Evolutionary conservation across 2,113 vertebrate species (phyloP).

Genomic region (Amphiprion percula): DNA sequence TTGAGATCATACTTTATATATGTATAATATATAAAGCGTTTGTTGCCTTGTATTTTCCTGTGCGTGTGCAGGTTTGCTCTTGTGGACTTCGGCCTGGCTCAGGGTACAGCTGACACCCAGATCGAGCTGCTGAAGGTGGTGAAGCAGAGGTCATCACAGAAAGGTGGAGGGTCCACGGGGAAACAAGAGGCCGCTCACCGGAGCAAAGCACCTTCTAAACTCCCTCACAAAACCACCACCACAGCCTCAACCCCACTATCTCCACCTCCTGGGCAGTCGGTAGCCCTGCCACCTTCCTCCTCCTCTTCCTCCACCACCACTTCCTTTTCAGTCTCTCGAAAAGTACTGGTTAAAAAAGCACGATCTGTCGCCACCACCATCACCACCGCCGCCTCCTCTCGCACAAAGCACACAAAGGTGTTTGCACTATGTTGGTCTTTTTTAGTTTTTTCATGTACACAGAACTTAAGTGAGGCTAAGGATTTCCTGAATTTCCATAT

Average conservation of each 20-base stretch:
- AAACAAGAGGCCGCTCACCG: conserved; percentile 76
- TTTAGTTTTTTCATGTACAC: not conserved
- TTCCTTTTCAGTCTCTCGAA: conserved; percentile 79
- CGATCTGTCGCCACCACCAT: conserved; percentile 68
- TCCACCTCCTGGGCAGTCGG: conserved; percentile 42
- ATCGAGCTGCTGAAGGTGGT: conserved; percentile 94
- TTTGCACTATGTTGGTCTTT: conserved; percentile 38
- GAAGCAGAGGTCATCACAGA: conserved; percentile 85
- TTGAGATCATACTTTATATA: not conserved
- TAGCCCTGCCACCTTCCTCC: conserved; percentile 69
- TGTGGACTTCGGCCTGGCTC: conserved; percentile 98
- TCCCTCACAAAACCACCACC: conserved; percentile 36
- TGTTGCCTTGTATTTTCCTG: not conserved
- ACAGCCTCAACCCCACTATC: conserved; percentile 65
- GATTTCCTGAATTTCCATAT: not conserved
- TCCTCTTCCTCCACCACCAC: conserved; percentile 66
- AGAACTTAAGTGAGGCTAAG: not conserved
- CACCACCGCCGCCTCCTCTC: conserved; percentile 63
- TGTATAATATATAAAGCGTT: not conserved
- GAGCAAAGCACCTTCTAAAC: conserved; percentile 73
- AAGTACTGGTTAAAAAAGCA: conserved; percentile 85
- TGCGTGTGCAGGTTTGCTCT: conserved; percentile 88
- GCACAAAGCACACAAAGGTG: conserved; percentile 89
- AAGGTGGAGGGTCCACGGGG: conserved; percentile 85
- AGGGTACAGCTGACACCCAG: conserved; percentile 93